phyloP scores from a whole-genome alignment of 1,140 invertebrate species.

The Ceratosolen solmsi region DNA sequence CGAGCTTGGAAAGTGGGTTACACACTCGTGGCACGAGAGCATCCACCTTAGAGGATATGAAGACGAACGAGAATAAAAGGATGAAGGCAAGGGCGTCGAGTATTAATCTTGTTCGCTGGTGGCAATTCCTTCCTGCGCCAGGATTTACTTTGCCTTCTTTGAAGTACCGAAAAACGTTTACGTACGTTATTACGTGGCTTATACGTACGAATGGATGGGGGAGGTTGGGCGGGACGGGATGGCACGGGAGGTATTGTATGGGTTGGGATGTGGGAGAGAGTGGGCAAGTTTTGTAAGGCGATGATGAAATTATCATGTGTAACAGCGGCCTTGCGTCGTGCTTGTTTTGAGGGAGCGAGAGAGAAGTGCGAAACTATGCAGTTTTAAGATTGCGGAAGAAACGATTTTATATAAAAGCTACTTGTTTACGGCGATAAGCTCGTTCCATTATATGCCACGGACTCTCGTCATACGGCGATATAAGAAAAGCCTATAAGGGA shows the following conservation, averaged over 20 bases:
- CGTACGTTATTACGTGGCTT: not conserved
- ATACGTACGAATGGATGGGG: not conserved
- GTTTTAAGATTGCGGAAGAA: slow-evolving; percentile 31
- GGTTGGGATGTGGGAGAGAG: too few relatives aligned
- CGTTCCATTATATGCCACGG: slow-evolving; percentile 7
- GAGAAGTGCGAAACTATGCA: not conserved
- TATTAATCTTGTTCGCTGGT: slow-evolving; percentile 39
- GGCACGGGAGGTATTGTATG: too few relatives aligned
- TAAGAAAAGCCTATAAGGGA: not conserved
- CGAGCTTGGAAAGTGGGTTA: slow-evolving; percentile 35
- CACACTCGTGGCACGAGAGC: slow-evolving; percentile 14
- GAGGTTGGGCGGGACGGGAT: slow-evolving; percentile 20
- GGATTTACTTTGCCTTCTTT: not conserved
- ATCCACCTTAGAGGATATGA: not conserved
- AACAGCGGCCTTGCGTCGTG: not conserved
- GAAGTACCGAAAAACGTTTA: not conserved
- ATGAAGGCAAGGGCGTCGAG: not conserved
- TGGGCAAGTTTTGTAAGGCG: slow-evolving; percentile 20
- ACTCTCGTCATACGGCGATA: not conserved
- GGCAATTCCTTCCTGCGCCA: not conserved
- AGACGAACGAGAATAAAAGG: not conserved
- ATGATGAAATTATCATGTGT: slow-evolving; percentile 48
- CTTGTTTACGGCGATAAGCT: not conserved
- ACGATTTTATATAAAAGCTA: not conserved
- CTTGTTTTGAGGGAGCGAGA: not conserved